Evolutionary conservation across 2,113 vertebrate species (phyloP).

Genomic region (Mionectes macconnelli): DNA sequence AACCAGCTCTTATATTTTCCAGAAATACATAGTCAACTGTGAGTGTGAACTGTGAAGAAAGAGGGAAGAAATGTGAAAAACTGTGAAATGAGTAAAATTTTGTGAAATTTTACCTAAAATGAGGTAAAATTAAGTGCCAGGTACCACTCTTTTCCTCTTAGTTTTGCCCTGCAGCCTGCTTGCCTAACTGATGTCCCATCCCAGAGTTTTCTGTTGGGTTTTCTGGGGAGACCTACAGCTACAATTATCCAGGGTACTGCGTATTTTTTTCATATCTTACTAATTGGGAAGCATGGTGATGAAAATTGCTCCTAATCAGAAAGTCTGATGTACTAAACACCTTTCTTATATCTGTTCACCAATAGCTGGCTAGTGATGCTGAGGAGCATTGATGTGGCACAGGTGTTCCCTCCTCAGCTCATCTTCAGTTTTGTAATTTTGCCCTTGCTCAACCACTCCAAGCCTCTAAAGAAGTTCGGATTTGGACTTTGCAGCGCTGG

Average conservation of each 20-base stretch:
- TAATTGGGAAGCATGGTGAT: neutral
- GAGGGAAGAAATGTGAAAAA: neutral
- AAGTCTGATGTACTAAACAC: neutral
- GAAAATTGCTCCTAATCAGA: neutral
- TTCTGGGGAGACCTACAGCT: neutral
- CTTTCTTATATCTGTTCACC: neutral
- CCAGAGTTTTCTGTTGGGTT: neutral
- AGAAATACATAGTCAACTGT: neutral
- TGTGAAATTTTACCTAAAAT: neutral
- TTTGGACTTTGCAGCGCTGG: neutral
- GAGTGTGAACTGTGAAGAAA: neutral
- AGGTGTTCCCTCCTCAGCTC: neutral
- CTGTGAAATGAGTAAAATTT: too few species aligned
- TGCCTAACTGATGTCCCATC: neutral
- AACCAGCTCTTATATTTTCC: neutral
- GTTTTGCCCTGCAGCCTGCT: neutral
- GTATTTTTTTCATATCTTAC: neutral
- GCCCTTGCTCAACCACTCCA: neutral
- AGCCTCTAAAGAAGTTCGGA: neutral
- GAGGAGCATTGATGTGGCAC: neutral
- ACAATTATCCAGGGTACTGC: neutral
- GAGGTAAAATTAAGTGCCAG: neutral
- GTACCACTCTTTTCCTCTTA: neutral
- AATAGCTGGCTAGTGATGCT: neutral
- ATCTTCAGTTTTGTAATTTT: neutral